These are phyloP conservation scores for Saguinus midas DNA, from an alignment of 2,113 vertebrate genomes.

Conservation along the genomic window DNA sequence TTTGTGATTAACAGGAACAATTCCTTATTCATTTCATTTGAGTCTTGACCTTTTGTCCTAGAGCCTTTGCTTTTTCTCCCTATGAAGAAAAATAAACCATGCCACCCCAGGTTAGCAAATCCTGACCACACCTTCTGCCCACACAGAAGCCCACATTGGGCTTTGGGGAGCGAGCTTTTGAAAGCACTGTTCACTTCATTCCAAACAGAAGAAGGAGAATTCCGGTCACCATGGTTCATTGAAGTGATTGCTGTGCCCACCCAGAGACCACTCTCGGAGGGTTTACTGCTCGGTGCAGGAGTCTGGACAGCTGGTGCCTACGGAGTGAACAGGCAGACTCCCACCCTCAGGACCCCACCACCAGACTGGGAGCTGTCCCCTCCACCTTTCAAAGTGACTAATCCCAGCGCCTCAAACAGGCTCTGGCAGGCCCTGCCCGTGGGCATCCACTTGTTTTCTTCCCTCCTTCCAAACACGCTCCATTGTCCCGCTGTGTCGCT, in stretches of 20 bases:
- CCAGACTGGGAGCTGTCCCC: neutral
- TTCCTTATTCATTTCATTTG: neutral
- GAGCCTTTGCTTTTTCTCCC: neutral
- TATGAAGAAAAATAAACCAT: accelerated
- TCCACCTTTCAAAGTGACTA: neutral
- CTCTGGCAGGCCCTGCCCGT: too few species aligned
- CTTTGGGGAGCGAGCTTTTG: accelerated
- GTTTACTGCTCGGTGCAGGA: neutral
- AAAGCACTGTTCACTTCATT: too few species aligned
- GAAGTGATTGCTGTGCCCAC: too few species aligned
- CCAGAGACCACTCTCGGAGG: accelerated
- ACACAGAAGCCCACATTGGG: accelerated
- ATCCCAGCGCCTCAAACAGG: neutral
- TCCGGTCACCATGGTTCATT: accelerated
- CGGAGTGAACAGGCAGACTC: accelerated
- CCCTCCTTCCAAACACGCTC: neutral
- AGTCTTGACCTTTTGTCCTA: neutral
- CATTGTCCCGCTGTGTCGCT: neutral
- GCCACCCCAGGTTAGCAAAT: neutral
- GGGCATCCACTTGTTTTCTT: accelerated
- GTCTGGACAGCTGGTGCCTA: neutral
- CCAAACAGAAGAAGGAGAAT: neutral
- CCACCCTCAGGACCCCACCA: accelerated
- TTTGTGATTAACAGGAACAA: accelerated
- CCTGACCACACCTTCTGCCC: neutral